phyloP scores from a whole-genome alignment of 1,140 invertebrate genomes.

The Lepidurus packardi region DNA sequence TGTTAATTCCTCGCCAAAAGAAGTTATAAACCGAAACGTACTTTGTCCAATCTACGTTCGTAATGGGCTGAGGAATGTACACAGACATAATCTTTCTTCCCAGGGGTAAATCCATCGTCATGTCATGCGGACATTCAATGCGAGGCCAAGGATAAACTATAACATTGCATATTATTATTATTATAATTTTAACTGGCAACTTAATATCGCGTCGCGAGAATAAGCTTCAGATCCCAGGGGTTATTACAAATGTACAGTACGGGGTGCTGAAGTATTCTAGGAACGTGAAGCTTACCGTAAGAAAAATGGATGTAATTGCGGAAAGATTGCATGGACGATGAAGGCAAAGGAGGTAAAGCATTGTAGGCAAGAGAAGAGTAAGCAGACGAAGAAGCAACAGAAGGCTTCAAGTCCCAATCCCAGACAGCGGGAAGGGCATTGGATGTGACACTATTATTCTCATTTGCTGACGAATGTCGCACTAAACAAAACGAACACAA shows the following conservation, averaged over 20 bases:
- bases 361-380: slow-evolving; percentile 16
- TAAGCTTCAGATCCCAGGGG: background rate
- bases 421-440: slow-evolving; percentile 9
- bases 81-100: slow-evolving; percentile 52
- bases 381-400: background rate
- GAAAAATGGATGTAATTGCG: slow-evolving; percentile 33
- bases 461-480: background rate
- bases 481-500: background rate
- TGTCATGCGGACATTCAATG: slow-evolving; percentile 36
- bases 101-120: slow-evolving; percentile 53
- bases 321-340: slow-evolving; percentile 17
- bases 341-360: slow-evolving; percentile 23
- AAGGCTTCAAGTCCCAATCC: slow-evolving; percentile 14
- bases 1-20: background rate
- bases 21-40: slow-evolving; percentile 38
- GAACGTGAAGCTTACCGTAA: slow-evolving; percentile 30
- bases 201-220: background rate
- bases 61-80: slow-evolving; percentile 56
- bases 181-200: background rate
- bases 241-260: background rate
- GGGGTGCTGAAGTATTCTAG: background rate
- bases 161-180: background rate
- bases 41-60: slow-evolving; percentile 62
- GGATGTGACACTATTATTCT: slow-evolving; percentile 3
- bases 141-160: slow-evolving; percentile 32